Base-by-base conservation (phyloP, 2,888 invertebrate species). In the Drosophila atripex region DNA sequence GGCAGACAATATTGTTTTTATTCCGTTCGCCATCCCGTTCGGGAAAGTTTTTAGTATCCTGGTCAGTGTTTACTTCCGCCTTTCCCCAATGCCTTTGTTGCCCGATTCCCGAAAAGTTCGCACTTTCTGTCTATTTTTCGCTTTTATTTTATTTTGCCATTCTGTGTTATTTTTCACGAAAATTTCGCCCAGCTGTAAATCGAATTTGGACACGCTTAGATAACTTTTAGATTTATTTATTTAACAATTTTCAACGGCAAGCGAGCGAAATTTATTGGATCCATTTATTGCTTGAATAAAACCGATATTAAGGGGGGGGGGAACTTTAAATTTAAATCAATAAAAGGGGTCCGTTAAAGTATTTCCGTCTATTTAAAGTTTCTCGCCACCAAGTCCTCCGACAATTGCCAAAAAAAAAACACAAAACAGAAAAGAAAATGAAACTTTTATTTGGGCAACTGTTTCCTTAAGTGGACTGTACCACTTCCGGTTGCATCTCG, bases 221-320 rank as follows among this genome's bases (percentile, higher is more conserved):
- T 84, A 80, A 73, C 82, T 79, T 84, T 79, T 56, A 80, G 85
- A 79, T 79, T 79, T 84, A 84, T 84, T 84, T 84, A 76, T 78
- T 80, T 84, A 66, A 69, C 70, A 68, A 84, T 84, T 75, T 64
- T 68, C 68, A 63, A 52, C 70, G 76, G 61, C 73, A 56, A 73
- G 66, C 64, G 63, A 46, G 39, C 52, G 78, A 65, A 41, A 85
- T 76, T 85, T 85, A 80, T 78, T 66, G 58, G 63, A 57, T 41
- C 52, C 57, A 50, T 70, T 54, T 28, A 28, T 28, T 28, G 28
- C 28, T 28, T 28, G 8, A 28, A 28, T 28, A 28, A 9, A 28
- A 28, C 8, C 9, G 9, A 28, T 28, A 28, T 28, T 28, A 28
- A 28, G 9, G 28, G 28, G 28, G 25, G 8, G 8, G 0, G 1